Evolutionary conservation across 1,140 invertebrate species (phyloP), one percentile per base, ranked within the genome.

Genomic region (Achroia grisella): DNA sequence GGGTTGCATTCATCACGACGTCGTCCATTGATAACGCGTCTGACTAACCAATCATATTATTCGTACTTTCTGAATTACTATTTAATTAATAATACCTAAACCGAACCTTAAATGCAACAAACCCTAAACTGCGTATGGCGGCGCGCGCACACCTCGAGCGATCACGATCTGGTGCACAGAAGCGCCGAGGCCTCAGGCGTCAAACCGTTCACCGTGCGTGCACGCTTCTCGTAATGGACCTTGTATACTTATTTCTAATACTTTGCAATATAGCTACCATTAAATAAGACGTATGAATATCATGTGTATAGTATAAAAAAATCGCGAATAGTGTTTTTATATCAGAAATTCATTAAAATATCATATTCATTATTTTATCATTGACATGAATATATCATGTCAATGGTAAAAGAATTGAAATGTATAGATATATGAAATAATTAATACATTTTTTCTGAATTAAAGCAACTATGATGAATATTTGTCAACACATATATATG

Each of bases 161-260:
- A 40, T 62, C 58, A 62, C 58, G 58, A 62, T 53, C 57, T 34
- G 27, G 17, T 23, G 6, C 17, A 60, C 56, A 60, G 56, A 60
- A 60, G 56, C 56, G 56, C 56, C 17, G 40, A 14, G 42, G 48
- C 54, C 49, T 8, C 44, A 52, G 54, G 54, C 54, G 54, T 52
- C 54, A 50, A 53, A 48, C 45, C 54, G 44, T 14, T 49, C 39
- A 33, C 39, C 30, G 39, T 44, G 39, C 40, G 50, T 36, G 44
- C 47, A 45, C 34, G 30, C 30, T 14, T 35, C 17, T 3, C 6
- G 4, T 14, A 14, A 12, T 8, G 33, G 4, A 5, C 32, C 12
- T 9, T 33, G 12, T 10, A 33, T 23, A 23, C 17, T 35, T 14
- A 13, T 6, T 14, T 35, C 33, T 5, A 11, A 10, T 12, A 10